phyloP scores from a whole-genome alignment of 2,113 vertebrate species.

The Clarias batrachus region DNA sequence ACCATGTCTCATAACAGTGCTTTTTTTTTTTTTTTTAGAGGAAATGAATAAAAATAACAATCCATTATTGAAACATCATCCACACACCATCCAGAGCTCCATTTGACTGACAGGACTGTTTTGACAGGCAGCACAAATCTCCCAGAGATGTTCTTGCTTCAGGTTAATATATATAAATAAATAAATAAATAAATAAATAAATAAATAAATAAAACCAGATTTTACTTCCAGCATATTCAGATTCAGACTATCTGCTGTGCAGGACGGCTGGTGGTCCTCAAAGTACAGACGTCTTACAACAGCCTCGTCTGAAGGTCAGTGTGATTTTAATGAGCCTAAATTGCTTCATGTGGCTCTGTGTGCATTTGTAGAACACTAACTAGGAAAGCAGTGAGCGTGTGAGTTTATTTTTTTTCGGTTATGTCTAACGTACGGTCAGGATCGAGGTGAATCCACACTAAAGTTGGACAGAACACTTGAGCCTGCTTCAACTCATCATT shows the following conservation, averaged over 20 bases:
- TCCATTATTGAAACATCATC: not conserved
- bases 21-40: not conserved
- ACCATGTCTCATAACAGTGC: not conserved
- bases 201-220: not conserved
- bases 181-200: not conserved
- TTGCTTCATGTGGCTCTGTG: not conserved
- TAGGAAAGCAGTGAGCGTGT: not conserved
- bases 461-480: too few species aligned
- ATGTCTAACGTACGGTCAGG: not conserved
- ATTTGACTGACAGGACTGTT: not conserved
- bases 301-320: constrained; percentile 10
- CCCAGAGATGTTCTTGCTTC: not conserved
- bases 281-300: not conserved
- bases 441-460: not conserved
- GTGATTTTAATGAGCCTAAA: constrained; percentile 13
- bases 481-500: too few species aligned
- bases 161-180: not conserved
- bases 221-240: not conserved
- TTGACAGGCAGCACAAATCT: not conserved
- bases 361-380: not conserved
- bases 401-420: not conserved
- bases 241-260: not conserved
- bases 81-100: not conserved
- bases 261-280: not conserved
- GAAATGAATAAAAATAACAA: not conserved